phyloP scores from a whole-genome alignment of 92 coral and sea anemone genomes.

The Actinostola sp. region DNA sequence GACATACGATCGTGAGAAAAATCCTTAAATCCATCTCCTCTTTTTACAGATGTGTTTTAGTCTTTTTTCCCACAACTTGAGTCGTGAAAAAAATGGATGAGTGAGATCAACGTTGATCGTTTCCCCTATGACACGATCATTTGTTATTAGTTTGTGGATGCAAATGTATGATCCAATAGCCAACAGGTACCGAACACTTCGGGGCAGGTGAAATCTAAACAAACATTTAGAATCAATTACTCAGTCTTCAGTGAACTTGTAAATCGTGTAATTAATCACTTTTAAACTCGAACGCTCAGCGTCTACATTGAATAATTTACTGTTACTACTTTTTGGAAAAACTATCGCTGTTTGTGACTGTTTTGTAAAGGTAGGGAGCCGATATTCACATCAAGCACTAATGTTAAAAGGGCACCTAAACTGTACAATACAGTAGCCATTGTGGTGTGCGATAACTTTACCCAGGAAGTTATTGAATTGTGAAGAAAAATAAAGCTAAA shows the following conservation, averaged over 20 bases:
- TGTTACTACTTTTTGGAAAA: too few relatives aligned
- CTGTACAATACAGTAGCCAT: too few relatives aligned
- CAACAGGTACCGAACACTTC: constrained; percentile 18
- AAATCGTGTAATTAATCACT: neutral
- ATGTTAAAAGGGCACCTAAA: too few relatives aligned
- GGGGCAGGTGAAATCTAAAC: neutral
- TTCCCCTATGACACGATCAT: constrained; percentile 37
- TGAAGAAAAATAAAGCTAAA: too few relatives aligned
- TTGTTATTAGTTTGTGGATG: neutral
- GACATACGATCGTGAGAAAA: neutral
- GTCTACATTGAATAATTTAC: too few relatives aligned
- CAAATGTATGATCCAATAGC: constrained; percentile 29
- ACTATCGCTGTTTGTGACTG: too few relatives aligned
- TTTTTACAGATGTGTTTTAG: neutral
- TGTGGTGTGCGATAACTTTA: too few relatives aligned
- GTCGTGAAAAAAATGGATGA: neutral
- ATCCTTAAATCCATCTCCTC: neutral
- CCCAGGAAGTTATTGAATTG: too few relatives aligned
- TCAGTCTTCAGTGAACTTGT: neutral
- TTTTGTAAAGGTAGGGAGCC: too few relatives aligned
- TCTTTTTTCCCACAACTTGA: constrained; percentile 11
- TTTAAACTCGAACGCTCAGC: too few relatives aligned
- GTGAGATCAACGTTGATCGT: constrained; percentile 3
- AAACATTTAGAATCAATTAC: constrained; percentile 4
- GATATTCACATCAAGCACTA: too few relatives aligned